phyloP scores from a whole-genome alignment of 2,888 invertebrate genomes.

The Molanna angustata region DNA sequence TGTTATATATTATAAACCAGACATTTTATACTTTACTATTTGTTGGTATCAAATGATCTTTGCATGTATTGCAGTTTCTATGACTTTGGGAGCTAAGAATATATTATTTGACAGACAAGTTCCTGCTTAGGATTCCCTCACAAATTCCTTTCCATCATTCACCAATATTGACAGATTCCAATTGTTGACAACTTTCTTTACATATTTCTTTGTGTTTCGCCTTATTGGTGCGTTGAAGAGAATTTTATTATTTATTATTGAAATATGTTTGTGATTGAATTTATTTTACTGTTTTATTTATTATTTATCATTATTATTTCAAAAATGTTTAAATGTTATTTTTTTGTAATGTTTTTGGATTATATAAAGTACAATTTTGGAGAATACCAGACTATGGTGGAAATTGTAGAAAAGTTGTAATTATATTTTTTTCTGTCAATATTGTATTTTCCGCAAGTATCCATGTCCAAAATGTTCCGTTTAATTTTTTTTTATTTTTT shows the following conservation, averaged over 20 bases:
- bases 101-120: conserved; percentile 4
- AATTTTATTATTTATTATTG: conserved; percentile 44
- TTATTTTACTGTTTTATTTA: conserved; percentile 26
- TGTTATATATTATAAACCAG: too few species aligned
- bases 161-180: conserved; percentile 56
- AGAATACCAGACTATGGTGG: background rate
- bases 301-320: conserved; percentile 37
- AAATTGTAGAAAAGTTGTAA: conserved; percentile 10
- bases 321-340: conserved; percentile 24
- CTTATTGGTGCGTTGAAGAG: conserved; percentile 40
- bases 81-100: too few species aligned
- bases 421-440: conserved; percentile 32
- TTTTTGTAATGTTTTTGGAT: conserved; percentile 25
- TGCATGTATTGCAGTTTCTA: too few species aligned
- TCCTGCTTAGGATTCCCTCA: background rate
- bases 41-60: too few species aligned
- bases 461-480: conserved; percentile 30
- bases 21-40: too few species aligned
- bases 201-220: conserved; percentile 43
- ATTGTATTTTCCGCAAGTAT: conserved; percentile 28
- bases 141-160: background rate
- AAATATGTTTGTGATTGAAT: conserved; percentile 40
- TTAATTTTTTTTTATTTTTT: conserved; percentile 21
- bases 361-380: conserved; percentile 21
- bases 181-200: conserved; percentile 46